Percentiles rank a stretch among this genome's conserved stretches.
These are phyloP conservation scores for Sturnus vulgaris DNA, from an alignment of 2,113 vertebrate genomes.

Conservation along the genomic window DNA sequence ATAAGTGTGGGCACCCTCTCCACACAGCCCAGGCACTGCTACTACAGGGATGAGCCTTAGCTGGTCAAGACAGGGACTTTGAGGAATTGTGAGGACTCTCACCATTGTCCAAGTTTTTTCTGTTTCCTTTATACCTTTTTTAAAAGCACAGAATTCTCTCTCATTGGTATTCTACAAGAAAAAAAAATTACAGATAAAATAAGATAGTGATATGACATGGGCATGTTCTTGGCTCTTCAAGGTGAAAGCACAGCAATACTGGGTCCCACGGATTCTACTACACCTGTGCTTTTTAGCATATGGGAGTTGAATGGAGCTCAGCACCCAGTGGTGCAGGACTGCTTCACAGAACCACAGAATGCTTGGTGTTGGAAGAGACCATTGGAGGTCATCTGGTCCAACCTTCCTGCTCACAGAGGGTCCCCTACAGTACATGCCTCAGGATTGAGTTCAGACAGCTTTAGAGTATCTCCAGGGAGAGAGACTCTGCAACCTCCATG, in stretches of 20 bases:
- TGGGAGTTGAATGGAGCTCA: neutral
- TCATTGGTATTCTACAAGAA: neutral
- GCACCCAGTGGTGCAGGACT: neutral
- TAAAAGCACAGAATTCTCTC: neutral
- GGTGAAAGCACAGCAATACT: neutral
- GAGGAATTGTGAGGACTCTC: neutral
- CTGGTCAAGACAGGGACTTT: neutral
- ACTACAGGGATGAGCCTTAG: neutral
- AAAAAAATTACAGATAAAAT: neutral
- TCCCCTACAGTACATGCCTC: neutral
- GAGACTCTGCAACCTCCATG: neutral
- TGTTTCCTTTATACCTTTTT: neutral
- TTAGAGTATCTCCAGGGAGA: neutral
- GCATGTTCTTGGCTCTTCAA: neutral
- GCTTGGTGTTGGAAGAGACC: neutral
- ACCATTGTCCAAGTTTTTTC: neutral
- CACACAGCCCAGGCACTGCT: neutral
- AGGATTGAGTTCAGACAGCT: neutral
- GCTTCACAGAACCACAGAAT: neutral
- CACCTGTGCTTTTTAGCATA: neutral
- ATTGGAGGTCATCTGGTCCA: neutral
- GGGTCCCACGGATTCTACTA: neutral
- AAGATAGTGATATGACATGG: fast-evolving
- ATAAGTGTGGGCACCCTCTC: neutral
- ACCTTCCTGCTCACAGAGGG: neutral